Conservation (phyloP, 2,113 vertebrate species). For the Heterocephalus glaber region DNA sequence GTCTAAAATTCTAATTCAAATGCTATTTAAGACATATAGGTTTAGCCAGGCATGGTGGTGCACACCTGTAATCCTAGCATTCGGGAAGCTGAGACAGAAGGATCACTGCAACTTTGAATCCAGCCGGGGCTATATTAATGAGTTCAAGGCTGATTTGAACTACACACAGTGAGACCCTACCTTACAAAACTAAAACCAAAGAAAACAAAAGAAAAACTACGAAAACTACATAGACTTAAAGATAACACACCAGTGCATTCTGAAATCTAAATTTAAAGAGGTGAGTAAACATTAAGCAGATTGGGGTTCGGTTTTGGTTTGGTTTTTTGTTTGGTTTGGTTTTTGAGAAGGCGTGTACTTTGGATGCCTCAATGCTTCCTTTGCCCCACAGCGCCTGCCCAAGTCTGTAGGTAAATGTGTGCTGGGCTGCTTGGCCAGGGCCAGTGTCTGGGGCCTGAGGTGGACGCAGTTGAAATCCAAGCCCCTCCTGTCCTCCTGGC, state of each 20-base stretch:
- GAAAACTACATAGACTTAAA: slow-evolving; percentile 38
- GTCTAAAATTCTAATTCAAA: slow-evolving; percentile 23
- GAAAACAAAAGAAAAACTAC: neutral
- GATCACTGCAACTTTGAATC: neutral
- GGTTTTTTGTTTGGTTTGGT: neutral
- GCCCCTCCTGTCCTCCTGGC: neutral
- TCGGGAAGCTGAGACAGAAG: neutral
- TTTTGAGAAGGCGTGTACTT: neutral
- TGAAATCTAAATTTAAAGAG: slow-evolving; percentile 33
- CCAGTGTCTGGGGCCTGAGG: neutral
- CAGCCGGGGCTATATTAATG: neutral
- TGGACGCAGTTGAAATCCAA: neutral
- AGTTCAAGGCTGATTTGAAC: neutral
- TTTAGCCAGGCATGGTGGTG: neutral
- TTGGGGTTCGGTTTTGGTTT: neutral
- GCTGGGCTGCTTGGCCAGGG: neutral
- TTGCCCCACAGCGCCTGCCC: neutral
- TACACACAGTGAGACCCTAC: neutral
- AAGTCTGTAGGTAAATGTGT: neutral
- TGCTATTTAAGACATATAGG: neutral
- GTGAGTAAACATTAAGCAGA: neutral
- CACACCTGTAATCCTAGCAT: neutral
- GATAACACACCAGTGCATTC: neutral
- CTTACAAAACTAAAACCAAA: neutral
- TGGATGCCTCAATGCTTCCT: neutral